Evolutionary conservation across 2,113 vertebrate genomes (phyloP).

Genomic region (Pelvicachromis taeniatus): DNA sequence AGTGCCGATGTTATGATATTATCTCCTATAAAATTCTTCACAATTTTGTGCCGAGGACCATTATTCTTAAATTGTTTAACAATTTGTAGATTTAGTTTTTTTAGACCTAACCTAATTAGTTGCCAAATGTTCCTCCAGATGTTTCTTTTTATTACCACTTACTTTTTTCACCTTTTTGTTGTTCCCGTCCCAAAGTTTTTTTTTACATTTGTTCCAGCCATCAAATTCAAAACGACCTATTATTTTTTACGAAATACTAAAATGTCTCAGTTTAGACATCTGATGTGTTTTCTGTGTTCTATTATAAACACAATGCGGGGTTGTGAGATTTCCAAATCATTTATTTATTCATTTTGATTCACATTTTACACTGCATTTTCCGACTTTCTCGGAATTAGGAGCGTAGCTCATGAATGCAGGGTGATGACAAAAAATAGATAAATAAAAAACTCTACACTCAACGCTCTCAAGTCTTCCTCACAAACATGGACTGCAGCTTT

Average conservation of each 20-base stretch:
- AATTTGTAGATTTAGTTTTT: not conserved
- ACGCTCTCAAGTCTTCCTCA: not conserved
- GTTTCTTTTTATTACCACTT: accelerated
- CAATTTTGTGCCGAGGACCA: not conserved
- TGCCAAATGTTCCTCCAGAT: not conserved
- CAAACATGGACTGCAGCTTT: not conserved
- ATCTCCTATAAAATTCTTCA: not conserved
- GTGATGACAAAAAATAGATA: not conserved
- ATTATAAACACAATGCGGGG: not conserved
- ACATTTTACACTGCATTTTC: not conserved
- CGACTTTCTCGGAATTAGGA: accelerated
- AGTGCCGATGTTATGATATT: not conserved
- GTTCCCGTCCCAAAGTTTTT: not conserved
- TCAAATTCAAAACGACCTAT: not conserved
- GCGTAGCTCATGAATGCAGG: accelerated
- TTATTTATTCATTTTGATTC: accelerated
- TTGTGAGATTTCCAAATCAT: not conserved
- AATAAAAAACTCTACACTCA: not conserved
- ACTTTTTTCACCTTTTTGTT: not conserved
- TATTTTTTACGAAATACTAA: not conserved
- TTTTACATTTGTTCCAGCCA: not conserved
- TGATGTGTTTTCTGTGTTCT: not conserved
- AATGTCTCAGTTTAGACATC: not conserved
- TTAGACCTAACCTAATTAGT: not conserved
- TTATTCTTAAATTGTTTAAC: not conserved